Base-by-base conservation (phyloP, 1,140 invertebrate species). In the Portunus trituberculatus region DNA sequence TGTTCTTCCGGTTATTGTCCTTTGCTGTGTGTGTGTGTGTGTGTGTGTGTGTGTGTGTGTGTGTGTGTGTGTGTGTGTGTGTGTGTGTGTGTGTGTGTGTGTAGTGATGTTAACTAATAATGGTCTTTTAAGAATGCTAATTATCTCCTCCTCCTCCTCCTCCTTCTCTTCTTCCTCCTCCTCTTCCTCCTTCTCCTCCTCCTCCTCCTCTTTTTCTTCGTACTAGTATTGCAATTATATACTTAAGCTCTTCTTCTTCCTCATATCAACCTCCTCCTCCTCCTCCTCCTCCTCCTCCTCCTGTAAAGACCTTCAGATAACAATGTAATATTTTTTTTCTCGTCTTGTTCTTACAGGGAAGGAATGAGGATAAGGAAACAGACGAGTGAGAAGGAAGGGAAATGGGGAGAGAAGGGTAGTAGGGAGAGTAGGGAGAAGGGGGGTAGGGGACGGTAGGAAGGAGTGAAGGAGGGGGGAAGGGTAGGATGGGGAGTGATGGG, bases 31-130 rank as follows among this genome's bases (percentile, higher is more conserved):
- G 25, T 32, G 32, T 89, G 87, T 45, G 87, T 89, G 87, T 89
- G 10, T 89, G 87, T 89, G 87, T n/a, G 87, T 89, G 87, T 89
- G 12, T 46, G 45, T 89, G 45, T 89, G 39, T 10, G 87, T 89
- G 39, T 46, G 32, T 48, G 39, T 46, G 45, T 89, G 87, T 89
- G 39, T 46, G 87, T 89, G 87, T 89, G 87, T 89, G 87, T 89
- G 87, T 89, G 87, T 89, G 87, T 89, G 87, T 89, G 87, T 89
- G 16, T 91, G 29, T 91, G 20, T 31, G 52, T 92, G 32, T 91
- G 39, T 25, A 46, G 32, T 52, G n/a, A 31, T 28, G 48, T 8
- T 10, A 28, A 0, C 32, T 67, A 67, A 29, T 20, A 14, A 52
- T 32, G 0, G n/a, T 46, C 32, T 32, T 25, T 28, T 91, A 48